These are phyloP conservation scores for Sclerurus mexicanus DNA, from an alignment of 2,113 vertebrate genomes.

Conservation along the genomic window DNA sequence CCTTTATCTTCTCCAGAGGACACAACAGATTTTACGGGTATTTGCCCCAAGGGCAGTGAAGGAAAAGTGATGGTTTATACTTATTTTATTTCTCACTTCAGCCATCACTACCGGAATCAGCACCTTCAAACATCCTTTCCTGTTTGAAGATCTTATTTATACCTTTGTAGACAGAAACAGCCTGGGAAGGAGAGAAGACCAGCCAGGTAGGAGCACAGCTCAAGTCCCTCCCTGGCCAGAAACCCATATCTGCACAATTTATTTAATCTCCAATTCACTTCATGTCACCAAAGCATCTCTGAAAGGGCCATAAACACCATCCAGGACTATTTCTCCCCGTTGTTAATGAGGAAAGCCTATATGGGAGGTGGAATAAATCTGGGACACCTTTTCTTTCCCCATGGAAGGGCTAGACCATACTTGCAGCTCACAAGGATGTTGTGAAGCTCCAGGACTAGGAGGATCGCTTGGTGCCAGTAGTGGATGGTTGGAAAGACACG, in stretches of 20 bases:
- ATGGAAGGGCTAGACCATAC: not conserved
- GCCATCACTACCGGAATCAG: not conserved
- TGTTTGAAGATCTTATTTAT: not conserved
- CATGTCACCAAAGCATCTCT: not conserved
- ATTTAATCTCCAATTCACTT: not conserved
- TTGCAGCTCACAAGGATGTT: not conserved
- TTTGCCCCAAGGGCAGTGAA: not conserved
- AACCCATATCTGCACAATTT: not conserved
- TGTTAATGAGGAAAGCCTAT: not conserved
- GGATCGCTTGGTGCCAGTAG: not conserved
- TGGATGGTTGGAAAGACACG: not conserved
- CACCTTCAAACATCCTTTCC: not conserved
- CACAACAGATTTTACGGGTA: not conserved
- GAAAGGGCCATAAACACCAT: not conserved
- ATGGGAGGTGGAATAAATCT: not conserved
- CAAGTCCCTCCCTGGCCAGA: not conserved
- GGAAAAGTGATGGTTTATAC: not conserved
- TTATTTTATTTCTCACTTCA: not conserved
- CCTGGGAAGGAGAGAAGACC: not conserved
- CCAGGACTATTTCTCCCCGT: not conserved
- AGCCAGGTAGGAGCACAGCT: not conserved
- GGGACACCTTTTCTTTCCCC: rapidly evolving
- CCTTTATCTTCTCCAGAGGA: not conserved
- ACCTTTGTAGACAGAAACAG: not conserved
- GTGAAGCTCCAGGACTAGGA: not conserved